These are phyloP conservation scores for Haplotaxodon microlepis DNA, from an alignment of 2,113 vertebrate species.

Conservation along the genomic window DNA sequence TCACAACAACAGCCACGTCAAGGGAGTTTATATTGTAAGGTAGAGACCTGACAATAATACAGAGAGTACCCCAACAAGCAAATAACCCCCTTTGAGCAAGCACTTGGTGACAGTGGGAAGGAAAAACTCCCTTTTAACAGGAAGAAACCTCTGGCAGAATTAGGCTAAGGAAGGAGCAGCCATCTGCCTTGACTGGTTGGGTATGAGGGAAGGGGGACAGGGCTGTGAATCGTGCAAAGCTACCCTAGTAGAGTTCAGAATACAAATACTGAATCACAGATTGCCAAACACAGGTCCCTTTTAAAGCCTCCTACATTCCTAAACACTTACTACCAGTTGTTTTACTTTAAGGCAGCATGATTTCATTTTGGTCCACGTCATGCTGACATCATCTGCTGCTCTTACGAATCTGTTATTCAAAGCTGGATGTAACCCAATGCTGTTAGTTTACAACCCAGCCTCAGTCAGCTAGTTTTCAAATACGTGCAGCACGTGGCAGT, in stretches of 20 bases:
- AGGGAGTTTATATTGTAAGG: neutral
- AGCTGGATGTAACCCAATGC: neutral
- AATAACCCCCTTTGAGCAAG: accelerated
- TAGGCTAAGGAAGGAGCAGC: accelerated
- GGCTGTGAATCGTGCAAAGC: neutral
- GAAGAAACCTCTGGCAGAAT: neutral
- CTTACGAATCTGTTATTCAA: neutral
- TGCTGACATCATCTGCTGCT: neutral
- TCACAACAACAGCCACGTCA: neutral
- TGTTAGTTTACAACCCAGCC: neutral
- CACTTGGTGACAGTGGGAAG: neutral
- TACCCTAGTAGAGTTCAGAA: neutral
- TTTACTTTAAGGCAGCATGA: neutral
- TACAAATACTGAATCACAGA: neutral
- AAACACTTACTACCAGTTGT: neutral
- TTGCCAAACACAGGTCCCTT: neutral
- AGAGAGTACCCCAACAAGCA: neutral
- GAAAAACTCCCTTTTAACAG: neutral
- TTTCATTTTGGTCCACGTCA: neutral
- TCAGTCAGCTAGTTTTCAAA: neutral
- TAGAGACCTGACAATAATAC: neutral
- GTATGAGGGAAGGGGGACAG: accelerated
- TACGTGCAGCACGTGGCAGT: neutral
- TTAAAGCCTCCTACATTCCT: neutral
- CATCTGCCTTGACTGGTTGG: accelerated